Percentiles rank a stretch among this genome's conserved stretches.
phyloP scores from a whole-genome alignment of 2,888 invertebrate genomes.

The Gasteruption jaculator region DNA sequence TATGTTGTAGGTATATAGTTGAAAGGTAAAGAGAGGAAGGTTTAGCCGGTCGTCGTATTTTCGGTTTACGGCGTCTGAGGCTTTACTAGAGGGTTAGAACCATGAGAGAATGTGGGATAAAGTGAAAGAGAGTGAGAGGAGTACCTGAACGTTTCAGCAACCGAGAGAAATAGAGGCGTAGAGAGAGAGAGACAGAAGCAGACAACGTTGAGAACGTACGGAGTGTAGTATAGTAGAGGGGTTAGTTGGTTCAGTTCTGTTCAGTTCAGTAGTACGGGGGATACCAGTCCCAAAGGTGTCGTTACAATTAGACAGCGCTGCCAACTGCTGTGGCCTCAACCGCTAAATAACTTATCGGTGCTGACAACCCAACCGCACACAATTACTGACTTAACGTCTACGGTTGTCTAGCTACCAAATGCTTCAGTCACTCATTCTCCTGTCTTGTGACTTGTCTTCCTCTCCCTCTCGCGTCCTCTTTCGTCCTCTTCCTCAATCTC shows the following conservation, averaged over 20 bases:
- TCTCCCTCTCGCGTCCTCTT: conserved; percentile 15
- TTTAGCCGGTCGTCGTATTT: conserved; percentile 46
- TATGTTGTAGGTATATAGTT: too few relatives aligned
- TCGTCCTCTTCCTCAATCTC: conserved; percentile 23
- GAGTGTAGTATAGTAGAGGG: conserved; percentile 6
- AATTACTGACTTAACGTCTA: conserved; percentile 28
- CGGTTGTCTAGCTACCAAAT: too few relatives aligned
- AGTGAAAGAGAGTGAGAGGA: conserved; percentile 18
- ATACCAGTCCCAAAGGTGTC: conserved; percentile 47
- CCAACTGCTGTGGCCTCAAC: conserved; percentile 45
- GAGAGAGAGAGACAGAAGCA: conserved; percentile 30
- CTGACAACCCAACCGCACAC: conserved; percentile 47
- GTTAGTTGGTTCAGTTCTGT: conserved; percentile 14
- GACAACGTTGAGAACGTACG: conserved; percentile 9
- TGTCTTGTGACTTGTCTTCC: too few relatives aligned
- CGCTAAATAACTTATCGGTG: conserved; percentile 49
- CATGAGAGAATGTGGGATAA: conserved; percentile 13
- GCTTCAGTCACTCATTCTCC: conserved; percentile 4
- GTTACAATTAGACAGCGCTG: conserved; percentile 50
- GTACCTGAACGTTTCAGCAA: conserved; percentile 36
- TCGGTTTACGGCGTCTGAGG: conserved; percentile 41
- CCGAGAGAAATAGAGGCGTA: conserved; percentile 27
- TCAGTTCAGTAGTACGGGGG: conserved; percentile 31
- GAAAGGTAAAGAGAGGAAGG: too few relatives aligned
- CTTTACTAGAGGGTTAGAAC: conserved; percentile 17